phyloP scores from a whole-genome alignment of 2,797 vertebrate species.

The Cynopterus sphinx region DNA sequence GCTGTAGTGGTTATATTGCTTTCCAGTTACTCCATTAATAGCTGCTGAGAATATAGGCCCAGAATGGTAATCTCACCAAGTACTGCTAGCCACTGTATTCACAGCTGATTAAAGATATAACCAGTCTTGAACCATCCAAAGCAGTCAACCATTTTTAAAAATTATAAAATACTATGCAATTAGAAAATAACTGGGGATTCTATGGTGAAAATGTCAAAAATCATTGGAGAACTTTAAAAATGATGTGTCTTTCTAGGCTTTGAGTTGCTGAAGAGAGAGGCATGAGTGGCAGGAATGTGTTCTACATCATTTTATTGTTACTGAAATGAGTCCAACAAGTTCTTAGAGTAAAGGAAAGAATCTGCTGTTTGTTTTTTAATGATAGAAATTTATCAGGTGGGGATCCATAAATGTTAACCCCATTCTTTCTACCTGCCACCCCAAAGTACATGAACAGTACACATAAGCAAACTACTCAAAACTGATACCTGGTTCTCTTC shows the following conservation, averaged over 20 bases:
- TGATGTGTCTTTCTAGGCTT: not conserved
- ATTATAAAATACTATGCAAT: not conserved
- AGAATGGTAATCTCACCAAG: not conserved
- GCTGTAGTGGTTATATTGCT: not conserved
- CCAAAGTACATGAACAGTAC: not conserved
- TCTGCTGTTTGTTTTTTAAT: not conserved
- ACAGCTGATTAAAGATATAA: not conserved
- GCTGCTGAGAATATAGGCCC: not conserved
- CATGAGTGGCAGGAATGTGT: not conserved
- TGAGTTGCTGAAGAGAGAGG: not conserved
- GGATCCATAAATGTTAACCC: not conserved
- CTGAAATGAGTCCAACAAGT: not conserved
- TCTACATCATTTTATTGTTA: not conserved
- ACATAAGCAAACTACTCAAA: not conserved
- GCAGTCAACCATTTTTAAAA: not conserved
- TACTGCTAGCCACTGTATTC: not conserved
- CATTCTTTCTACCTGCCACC: not conserved
- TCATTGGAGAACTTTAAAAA: not conserved
- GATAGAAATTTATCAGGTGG: not conserved
- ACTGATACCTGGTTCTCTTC: not conserved
- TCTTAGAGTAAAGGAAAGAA: not conserved
- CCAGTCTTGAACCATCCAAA: not conserved
- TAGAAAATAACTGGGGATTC: not conserved
- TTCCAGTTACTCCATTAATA: conserved; percentile 64
- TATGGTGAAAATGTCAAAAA: not conserved